Evolutionary conservation across 2,797 vertebrate genomes (phyloP), one percentile per base, ranked within the genome.

Genomic region (Girardinus metallicus): DNA sequence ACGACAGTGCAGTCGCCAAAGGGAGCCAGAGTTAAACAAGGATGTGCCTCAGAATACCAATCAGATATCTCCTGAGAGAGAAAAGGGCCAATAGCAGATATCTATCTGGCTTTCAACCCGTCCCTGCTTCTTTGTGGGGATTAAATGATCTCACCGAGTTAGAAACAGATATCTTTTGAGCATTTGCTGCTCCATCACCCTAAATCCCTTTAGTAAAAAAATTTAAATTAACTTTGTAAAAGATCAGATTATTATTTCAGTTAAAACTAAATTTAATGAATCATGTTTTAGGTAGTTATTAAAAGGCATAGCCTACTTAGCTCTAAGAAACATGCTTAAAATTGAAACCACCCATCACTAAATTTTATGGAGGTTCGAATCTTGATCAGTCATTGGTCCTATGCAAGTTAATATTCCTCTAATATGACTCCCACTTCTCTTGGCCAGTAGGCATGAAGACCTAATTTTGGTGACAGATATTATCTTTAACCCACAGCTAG

Each of bases 1-100:
- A 91, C 91, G 62, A 94, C 93, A 89, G 83, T 71, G 84, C 84
- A 74, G 90, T 90, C 91, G 83, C 92, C 85, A 92, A 90, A 82
- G 89, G 92, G 91, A 92, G 90, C 91, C 88, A 84, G 92, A 89
- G 87, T 81, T 41, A 87, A 92, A 85, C 86, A 79, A 80, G 84
- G 83, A 88, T 76, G 84, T 55, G 80, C 81, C 74, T 76, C 82
- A 89, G 94, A 92, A 95, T 95, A 94, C 89, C 88, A 92, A 95
- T 92, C 86, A 77, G 51, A 77, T 83, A 81, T 73, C 90, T 87
- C 84, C 60, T 57, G 90, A 86, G 90, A 86, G 74, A 46, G 41
- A 73, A 64, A 82, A 82, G n/a, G 1, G 80, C 94, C 89, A 91
- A 90, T 91, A 80, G 51, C 77, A 83, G 66, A 75, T 74, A 75